Evolutionary conservation across 2,113 vertebrate genomes (phyloP).

Genomic region (Alosa alosa): DNA sequence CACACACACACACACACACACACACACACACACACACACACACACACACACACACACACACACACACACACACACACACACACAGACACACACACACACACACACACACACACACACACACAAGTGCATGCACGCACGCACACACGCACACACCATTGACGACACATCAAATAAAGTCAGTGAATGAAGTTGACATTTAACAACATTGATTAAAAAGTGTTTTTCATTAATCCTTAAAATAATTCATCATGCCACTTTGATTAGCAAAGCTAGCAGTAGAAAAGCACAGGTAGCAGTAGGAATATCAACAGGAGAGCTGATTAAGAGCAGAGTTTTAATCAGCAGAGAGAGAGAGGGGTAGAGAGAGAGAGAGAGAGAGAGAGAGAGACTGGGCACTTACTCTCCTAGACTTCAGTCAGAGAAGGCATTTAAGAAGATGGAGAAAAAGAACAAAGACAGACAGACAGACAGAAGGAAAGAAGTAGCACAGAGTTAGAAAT

Average conservation of each 20-base stretch:
- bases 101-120: conserved; percentile 28
- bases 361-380: no score
- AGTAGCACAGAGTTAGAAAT: conserved; percentile 15
- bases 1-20: conserved; percentile 56
- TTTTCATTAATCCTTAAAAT: no score
- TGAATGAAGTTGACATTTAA: background rate
- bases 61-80: no score
- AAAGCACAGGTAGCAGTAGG: background rate
- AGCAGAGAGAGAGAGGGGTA: no score
- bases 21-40: conserved; percentile 43
- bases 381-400: conserved; percentile 72
- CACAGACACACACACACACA: no score
- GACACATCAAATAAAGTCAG: no score
- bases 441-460: conserved; percentile 60
- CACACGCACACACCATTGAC: background rate
- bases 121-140: background rate
- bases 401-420: conserved; percentile 91
- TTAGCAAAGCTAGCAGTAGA: background rate
- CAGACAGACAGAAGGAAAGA: conserved; percentile 21
- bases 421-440: conserved; percentile 73
- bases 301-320: no score
- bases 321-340: no score
- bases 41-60: conserved; percentile 41
- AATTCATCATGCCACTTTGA: no score
- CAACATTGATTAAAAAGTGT: no score